Evolutionary conservation across 1,140 invertebrate genomes (phyloP), one percentile per base, ranked within the genome.

Genomic region (Caenorhabditis briggsae): DNA sequence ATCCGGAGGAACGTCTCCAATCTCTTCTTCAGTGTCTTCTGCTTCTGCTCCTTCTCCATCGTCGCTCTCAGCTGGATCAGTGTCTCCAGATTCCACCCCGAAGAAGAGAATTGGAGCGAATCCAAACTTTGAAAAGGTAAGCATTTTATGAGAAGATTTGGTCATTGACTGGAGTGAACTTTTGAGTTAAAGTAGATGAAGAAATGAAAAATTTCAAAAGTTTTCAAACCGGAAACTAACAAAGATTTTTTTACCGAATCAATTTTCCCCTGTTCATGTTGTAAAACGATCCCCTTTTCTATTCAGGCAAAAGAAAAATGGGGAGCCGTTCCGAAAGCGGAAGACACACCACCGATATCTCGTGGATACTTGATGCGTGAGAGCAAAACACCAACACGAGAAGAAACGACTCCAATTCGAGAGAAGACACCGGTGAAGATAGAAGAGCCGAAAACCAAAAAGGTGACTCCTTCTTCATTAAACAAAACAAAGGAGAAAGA

Each of bases 21-120:
- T 86, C 18, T 86, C 85, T 9, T 86, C 85, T 9, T 86, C 85
- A 18, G 50, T 86, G 74, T 86, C 85, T n/a, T 82, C 85, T 18
- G 82, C 85, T 46, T 86, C 85, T 11, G 84, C 65, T 25, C 84
- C 84, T 0, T 85, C 84, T 48, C 84, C 84, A 48, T 83, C 85
- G 12, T 86, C 85, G 0, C 56, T 86, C 33, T 70, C 59, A n/a
- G 64, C 85, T 48, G 85, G 85, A 0, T 78, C 64, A 20, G 46
- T 70, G 5, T 86, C 85, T 11, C 85, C 85, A 33, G 85, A 86
- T 25, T 48, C 59, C 0, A 55, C 43, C 5, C 59, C 85, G 6
- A 82, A 70, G 56, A 58, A 70, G 20, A 74, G 84, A 43, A 58
- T 58, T 7, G 59, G 20, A n/a, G 56, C 46, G 5, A 83, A 83